phyloP scores from a whole-genome alignment of 1,140 invertebrate genomes.

The Diuraphis noxia region DNA sequence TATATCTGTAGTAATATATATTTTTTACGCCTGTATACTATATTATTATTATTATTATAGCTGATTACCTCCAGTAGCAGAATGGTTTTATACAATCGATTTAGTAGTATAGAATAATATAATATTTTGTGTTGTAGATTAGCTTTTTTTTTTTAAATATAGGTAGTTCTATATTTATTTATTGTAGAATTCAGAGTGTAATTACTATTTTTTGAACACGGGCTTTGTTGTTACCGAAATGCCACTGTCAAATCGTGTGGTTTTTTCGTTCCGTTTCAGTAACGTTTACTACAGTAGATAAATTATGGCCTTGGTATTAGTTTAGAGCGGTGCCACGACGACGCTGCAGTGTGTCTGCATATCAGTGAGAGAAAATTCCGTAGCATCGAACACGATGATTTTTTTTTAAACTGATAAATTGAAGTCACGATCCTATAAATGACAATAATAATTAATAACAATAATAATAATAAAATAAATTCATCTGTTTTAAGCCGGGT shows the following conservation, averaged over 20 bases:
- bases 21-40: background rate
- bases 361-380: background rate
- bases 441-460: background rate
- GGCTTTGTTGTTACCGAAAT: constrained; percentile 29
- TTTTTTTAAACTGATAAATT: background rate
- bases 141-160: background rate
- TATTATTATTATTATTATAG: background rate
- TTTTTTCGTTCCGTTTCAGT: constrained; percentile 52
- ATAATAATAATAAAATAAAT: constrained; percentile 19
- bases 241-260: background rate
- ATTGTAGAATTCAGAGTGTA: constrained; percentile 10
- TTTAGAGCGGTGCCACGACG: background rate
- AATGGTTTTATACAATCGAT: constrained; percentile 9
- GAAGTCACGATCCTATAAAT: background rate
- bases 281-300: constrained; percentile 46
- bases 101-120: background rate
- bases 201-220: constrained; percentile 31
- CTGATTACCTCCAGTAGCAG: background rate
- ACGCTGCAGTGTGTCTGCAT: background rate
- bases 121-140: constrained; percentile 27
- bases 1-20: background rate
- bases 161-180: background rate
- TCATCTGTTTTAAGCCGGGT: background rate
- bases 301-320: constrained; percentile 39
- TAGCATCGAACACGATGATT: background rate